Evolutionary conservation across 2,888 invertebrate genomes (phyloP), one percentile per base, ranked within the genome.

Genomic region (Hyppa rectilinea): DNA sequence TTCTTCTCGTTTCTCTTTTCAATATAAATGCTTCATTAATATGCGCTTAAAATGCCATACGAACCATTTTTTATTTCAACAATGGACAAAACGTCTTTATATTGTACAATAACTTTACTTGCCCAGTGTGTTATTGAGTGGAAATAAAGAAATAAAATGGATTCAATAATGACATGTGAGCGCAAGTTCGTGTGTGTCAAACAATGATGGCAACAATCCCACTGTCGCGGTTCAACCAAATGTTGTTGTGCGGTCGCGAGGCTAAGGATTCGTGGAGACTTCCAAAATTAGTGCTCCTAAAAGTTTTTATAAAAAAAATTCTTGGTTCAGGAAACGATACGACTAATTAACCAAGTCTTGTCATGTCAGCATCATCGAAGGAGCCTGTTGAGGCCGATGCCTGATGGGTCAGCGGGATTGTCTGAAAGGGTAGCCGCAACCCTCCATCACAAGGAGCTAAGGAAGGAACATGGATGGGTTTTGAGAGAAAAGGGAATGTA

Each of bases 181-280:
- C 76, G 71, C 83, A 80, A 83, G 87, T 85, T 85, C 88, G 85
- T 88, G 90, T 90, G 85, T 88, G 90, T 90, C 91, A 91, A 90
- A 93, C 92, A 93, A 94, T 91, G 88, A 88, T 86, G 86, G 84
- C 83, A 88, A 86, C 83, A 89, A 89, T 90, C 77, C 89, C 88
- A 92, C 91, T 94, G 94, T 92, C 92, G 93, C 91, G 92, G 92
- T 92, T 87, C 85, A 77, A 81, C 93, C 93, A 94, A 93, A 93
- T 94, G 94, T 90, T 90, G 84, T 85, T 77, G 83, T 90, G 87
- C 78, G 87, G 87, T 88, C 83, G 76, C 63, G 83, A 40, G 60
- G 26, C 80, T 84, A 82, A 10, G 26, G 43, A 52, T 17, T 40
- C 34, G 63, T 89, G 90, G 90, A 83, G 62, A 45, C 62, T 70